Evolutionary conservation across 2,113 vertebrate species (phyloP).

Genomic region (Fregata magnificens): DNA sequence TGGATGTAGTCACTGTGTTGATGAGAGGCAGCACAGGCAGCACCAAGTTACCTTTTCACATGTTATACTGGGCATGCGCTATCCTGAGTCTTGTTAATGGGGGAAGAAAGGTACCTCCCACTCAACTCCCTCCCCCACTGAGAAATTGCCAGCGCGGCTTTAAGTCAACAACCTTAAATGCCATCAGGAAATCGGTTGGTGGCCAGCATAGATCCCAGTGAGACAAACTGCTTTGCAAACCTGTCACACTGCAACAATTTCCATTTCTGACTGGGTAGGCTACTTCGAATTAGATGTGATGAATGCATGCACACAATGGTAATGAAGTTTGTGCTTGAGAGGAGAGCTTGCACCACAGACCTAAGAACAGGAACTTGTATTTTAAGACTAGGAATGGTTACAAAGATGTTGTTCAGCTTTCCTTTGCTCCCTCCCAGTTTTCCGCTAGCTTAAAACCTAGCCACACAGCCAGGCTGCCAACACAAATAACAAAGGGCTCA

Average conservation of each 20-base stretch:
- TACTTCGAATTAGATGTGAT: background rate
- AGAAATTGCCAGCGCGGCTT: background rate
- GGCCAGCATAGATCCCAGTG: background rate
- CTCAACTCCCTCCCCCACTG: background rate
- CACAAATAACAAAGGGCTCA: background rate
- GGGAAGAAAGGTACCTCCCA: background rate
- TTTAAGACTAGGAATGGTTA: background rate
- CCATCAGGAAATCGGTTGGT: background rate
- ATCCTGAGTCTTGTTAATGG: background rate
- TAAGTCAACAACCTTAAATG: background rate
- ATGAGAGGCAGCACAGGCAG: background rate
- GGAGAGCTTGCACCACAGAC: background rate
- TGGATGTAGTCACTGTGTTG: background rate
- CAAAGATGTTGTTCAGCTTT: background rate
- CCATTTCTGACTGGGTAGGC: background rate
- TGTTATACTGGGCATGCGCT: background rate
- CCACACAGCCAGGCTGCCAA: background rate
- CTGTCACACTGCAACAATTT: background rate
- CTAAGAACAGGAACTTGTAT: background rate
- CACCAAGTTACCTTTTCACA: background rate
- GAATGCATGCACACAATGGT: background rate
- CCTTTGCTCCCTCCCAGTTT: background rate
- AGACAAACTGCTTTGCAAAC: background rate
- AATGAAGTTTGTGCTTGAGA: background rate
- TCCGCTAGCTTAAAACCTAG: background rate